Conservation (phyloP, 2,888 invertebrate species). For the Orchestes rusci region DNA sequence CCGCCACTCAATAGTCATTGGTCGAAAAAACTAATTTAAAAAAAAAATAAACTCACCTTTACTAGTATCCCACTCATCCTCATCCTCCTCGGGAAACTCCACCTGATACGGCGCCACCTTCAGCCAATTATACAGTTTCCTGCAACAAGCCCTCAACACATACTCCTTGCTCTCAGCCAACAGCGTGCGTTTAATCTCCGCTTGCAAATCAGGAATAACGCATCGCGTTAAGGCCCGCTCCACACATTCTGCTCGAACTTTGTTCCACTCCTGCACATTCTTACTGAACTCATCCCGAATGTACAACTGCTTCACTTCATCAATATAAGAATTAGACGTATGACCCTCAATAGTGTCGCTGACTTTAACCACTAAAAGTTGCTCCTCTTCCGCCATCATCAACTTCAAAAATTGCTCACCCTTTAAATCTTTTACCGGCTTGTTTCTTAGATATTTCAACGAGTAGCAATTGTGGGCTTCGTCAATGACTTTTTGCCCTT, state of each 20-base stretch:
- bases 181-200: constrained; percentile 75
- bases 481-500: constrained; percentile 91
- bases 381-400: constrained; percentile 73
- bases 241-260: constrained; percentile 77
- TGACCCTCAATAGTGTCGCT: constrained; percentile 74
- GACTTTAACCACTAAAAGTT: constrained; percentile 64
- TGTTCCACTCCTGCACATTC: constrained; percentile 93
- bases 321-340: constrained; percentile 69
- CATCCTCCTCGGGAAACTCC: constrained; percentile 71
- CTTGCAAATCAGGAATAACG: constrained; percentile 81
- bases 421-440: constrained; percentile 57
- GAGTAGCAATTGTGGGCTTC: constrained; percentile 82
- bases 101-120: constrained; percentile 73
- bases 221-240: constrained; percentile 81
- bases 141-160: constrained; percentile 75
- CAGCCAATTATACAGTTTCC: constrained; percentile 84
- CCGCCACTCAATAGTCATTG: no score
- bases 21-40: neutral
- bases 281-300: constrained; percentile 83
- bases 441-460: constrained; percentile 22
- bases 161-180: constrained; percentile 82
- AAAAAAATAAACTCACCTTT: constrained; percentile 46
- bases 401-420: constrained; percentile 88
- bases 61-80: constrained; percentile 84
- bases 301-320: constrained; percentile 72